Base-by-base conservation (phyloP, 2,888 invertebrate species). In the Tetramorium bicarinatum region DNA sequence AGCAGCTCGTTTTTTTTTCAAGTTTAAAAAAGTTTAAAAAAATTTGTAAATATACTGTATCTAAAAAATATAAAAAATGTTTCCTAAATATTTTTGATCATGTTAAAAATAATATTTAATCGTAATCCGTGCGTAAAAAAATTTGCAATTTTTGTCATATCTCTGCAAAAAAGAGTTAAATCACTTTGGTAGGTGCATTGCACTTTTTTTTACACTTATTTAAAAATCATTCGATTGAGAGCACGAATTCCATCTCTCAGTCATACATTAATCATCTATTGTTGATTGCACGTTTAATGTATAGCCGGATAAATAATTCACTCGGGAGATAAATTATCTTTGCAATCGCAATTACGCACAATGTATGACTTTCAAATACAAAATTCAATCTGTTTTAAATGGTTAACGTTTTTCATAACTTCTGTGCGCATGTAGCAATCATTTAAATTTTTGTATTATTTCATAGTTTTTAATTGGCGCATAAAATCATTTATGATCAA, bases 401-500 rank as follows among this genome's bases (percentile, higher is more conserved):
- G 6, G 18, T 29, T 8, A 18, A 18, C 15, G 3, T 49, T 15
- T 74, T 74, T 61, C 2, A 3, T 11, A 47, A 29, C 2, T 29
- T 44, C 1, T 34, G 6, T 0, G 21, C 15, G 2, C 25, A 18
- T 25, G 11, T 21, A 21, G 29, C 7, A 8, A 47, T 47, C 11
- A 49, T 29, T 67, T 49, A 13, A 67, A 67, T 29, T 0, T 6
- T 47, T 9, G 25, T 29, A 34, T 74, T 59, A 44, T 44, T n/a
- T 59, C 1, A 47, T 11, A 29, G 15, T 74, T 61, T 69, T 69
- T 47, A 34, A 74, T 29, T 34, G 38, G 29, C n/a, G 34, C 47
- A 13, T 15, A 15, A 2, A 74, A 41, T 21, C 15, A 38, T 72
- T 71, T 56, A 34, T 59, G 44, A 44, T 74, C n/a, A 47, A 74